These are phyloP conservation scores for Takifugu rubripes DNA, from an alignment of 2,797 vertebrate species.

Conservation along the genomic window DNA sequence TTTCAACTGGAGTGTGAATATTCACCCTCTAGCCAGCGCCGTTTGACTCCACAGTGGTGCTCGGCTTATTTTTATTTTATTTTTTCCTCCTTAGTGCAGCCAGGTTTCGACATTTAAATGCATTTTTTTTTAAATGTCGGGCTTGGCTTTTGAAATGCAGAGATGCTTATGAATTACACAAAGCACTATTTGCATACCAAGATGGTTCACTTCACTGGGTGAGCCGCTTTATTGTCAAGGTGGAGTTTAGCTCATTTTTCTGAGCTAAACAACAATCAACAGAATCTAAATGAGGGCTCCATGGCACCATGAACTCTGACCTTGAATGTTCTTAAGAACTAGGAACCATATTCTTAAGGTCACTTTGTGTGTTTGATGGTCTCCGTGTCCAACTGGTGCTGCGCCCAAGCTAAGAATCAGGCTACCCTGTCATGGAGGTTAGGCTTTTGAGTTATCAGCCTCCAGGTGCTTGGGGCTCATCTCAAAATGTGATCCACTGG, in stretches of 20 bases:
- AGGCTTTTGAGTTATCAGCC: too few relatives aligned
- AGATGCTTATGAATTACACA: not conserved
- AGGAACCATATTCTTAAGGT: too few relatives aligned
- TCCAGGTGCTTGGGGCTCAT: too few relatives aligned
- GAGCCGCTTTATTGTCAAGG: not conserved
- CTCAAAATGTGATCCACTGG: too few relatives aligned
- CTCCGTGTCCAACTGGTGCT: too few relatives aligned
- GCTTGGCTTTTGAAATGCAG: not conserved
- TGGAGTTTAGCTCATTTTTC: not conserved
- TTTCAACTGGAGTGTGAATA: conserved; percentile 12
- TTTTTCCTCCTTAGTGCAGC: not conserved
- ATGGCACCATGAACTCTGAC: too few relatives aligned
- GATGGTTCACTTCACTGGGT: not conserved
- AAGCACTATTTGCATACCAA: not conserved
- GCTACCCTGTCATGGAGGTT: too few relatives aligned
- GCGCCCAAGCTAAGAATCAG: too few relatives aligned
- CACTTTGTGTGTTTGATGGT: too few relatives aligned
- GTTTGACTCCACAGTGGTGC: conserved; percentile 7
- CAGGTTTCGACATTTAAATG: conserved; percentile 1
- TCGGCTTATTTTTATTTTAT: not conserved
- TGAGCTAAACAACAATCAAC: not conserved
- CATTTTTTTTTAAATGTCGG: not conserved
- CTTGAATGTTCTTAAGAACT: too few relatives aligned
- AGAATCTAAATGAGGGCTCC: not conserved
- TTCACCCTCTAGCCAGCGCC: not conserved